A percentile compares a stretch with the other conserved stretches of the same genome.
Evolutionary conservation across 2,797 vertebrate species (phyloP).

Genomic region (Spatula versicolor): DNA sequence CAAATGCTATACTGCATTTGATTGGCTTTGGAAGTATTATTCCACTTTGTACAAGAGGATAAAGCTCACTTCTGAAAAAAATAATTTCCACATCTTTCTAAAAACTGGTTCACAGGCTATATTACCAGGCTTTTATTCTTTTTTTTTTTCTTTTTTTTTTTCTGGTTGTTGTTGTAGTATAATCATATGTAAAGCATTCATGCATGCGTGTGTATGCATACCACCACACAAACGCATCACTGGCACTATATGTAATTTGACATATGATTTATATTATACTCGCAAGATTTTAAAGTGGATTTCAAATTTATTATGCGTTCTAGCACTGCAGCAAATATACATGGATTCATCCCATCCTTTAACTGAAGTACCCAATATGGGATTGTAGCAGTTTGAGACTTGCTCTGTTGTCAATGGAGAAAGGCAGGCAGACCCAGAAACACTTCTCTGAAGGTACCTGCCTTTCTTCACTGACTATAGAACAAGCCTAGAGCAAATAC

Average conservation of each 20-base stretch:
- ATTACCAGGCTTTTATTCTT: not conserved
- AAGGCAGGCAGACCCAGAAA: not conserved
- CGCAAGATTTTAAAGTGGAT: not conserved
- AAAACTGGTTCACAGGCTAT: not conserved
- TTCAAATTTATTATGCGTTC: not conserved
- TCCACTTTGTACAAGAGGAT: not conserved
- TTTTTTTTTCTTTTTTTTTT: not conserved
- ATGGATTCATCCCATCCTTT: not conserved
- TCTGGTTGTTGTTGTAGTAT: not conserved
- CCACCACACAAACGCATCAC: not conserved
- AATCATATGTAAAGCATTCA: not conserved
- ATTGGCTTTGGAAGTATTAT: not conserved
- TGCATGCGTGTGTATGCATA: too few species aligned
- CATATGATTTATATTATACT: not conserved
- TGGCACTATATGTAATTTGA: not conserved
- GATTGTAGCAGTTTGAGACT: not conserved
- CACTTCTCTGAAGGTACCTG: not conserved
- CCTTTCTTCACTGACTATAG: not conserved
- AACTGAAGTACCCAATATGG: not conserved
- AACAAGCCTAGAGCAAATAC: not conserved
- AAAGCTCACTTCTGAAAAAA: not conserved
- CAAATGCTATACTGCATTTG: not conserved
- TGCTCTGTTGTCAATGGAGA: not conserved
- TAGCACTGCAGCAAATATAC: not conserved
- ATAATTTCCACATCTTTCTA: not conserved